phyloP scores from a whole-genome alignment of 2,797 vertebrate genomes.

The Cryptoprocta ferox region DNA sequence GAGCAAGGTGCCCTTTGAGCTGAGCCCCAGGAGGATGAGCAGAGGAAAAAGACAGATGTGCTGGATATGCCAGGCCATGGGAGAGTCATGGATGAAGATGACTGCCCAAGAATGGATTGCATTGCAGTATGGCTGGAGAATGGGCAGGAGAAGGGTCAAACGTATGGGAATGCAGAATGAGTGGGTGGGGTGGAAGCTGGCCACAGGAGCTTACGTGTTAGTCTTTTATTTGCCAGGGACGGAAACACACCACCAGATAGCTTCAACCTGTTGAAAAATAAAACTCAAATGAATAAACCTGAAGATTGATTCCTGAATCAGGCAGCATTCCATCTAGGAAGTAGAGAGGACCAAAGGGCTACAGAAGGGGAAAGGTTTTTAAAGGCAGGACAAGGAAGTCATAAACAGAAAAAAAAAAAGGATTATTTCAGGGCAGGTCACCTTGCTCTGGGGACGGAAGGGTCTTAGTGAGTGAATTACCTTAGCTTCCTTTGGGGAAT shows the following conservation, averaged over 20 bases:
- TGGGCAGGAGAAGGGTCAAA: fast-evolving
- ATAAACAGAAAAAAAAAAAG: not conserved
- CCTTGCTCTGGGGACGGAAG: not conserved
- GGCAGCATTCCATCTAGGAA: not conserved
- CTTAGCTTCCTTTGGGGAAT: not conserved
- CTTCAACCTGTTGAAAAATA: not conserved
- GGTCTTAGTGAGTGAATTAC: not conserved
- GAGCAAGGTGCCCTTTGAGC: not conserved
- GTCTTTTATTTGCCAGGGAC: not conserved
- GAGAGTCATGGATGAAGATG: not conserved
- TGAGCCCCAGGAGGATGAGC: fast-evolving
- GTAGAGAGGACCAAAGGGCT: not conserved
- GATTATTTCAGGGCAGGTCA: not conserved
- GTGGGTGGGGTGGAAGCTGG: not conserved
- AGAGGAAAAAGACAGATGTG: not conserved
- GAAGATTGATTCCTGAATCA: not conserved
- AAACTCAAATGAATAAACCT: not conserved
- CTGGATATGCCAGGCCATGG: not conserved
- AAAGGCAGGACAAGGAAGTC: not conserved
- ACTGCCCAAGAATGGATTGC: not conserved
- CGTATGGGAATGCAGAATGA: not conserved
- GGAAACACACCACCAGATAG: not conserved
- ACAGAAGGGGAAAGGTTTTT: not conserved
- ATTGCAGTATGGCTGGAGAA: not conserved
- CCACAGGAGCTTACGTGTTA: not conserved